These are phyloP conservation scores for Pseudois nayaur DNA, from an alignment of 2,113 vertebrate genomes.

Conservation along the genomic window DNA sequence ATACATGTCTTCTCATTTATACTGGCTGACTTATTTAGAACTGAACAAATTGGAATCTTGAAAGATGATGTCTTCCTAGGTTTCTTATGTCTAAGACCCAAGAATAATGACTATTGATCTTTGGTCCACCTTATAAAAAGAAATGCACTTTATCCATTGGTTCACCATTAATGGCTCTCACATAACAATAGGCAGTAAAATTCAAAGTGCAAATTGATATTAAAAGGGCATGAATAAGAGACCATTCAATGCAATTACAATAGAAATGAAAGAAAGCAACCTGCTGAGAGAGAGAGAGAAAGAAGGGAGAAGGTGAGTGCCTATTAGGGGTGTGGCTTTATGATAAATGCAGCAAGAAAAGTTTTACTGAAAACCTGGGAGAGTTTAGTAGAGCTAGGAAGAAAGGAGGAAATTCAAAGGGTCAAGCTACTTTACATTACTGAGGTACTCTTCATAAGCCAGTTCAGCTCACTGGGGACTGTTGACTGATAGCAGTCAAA, in stretches of 20 bases:
- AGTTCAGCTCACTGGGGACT: not conserved
- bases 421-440: not conserved
- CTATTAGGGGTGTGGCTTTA: not conserved
- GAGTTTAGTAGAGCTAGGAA: not conserved
- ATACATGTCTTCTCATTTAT: not conserved
- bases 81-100: not conserved
- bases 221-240: constrained; percentile 37
- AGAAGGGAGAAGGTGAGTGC: not conserved
- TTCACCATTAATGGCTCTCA: constrained; percentile 29
- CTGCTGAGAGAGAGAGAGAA: not conserved
- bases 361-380: not conserved
- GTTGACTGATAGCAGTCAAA: not conserved
- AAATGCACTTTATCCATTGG: not conserved
- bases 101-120: constrained; percentile 4
- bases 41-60: not conserved
- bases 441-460: not conserved
- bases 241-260: constrained; percentile 11
- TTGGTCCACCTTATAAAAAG: not conserved
- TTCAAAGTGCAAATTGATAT: constrained; percentile 23
- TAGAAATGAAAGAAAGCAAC: not conserved
- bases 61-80: not conserved
- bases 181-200: not conserved
- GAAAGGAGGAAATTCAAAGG: not conserved
- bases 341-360: not conserved
- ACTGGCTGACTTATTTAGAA: not conserved